These are phyloP conservation scores for Hedychridium roseum DNA, from an alignment of 2,888 invertebrate genomes.

Conservation along the genomic window DNA sequence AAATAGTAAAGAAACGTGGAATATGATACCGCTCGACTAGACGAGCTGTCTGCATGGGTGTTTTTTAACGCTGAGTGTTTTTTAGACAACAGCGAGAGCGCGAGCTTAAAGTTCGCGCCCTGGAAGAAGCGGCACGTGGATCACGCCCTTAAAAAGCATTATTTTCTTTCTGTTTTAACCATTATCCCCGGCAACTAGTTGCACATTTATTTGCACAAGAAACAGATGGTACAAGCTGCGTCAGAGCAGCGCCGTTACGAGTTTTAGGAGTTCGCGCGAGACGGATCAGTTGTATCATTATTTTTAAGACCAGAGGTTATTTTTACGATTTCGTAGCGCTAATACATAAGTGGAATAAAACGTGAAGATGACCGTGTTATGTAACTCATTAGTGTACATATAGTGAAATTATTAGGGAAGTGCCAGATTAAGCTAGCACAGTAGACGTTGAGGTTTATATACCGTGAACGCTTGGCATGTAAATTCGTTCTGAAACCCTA, in stretches of 20 bases:
- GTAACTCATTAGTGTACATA: conserved; percentile 40
- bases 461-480: conserved; percentile 27
- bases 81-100: conserved; percentile 83
- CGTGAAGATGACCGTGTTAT: conserved; percentile 9
- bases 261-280: conserved; percentile 12
- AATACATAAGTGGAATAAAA: conserved; percentile 16
- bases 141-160: conserved; percentile 67
- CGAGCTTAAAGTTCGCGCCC: conserved; percentile 84
- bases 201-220: conserved; percentile 24
- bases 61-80: conserved; percentile 58
- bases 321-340: conserved; percentile 38
- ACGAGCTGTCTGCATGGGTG: no score
- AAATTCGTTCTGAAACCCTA: conserved; percentile 32
- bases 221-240: conserved; percentile 6
- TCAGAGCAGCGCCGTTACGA: conserved; percentile 17
- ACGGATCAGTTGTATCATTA: conserved; percentile 20
- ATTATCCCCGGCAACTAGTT: conserved; percentile 41
- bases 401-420: conserved; percentile 19
- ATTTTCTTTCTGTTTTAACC: conserved; percentile 41
- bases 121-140: conserved; percentile 85
- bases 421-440: conserved; percentile 26
- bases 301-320: conserved; percentile 37
- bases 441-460: conserved; percentile 28
- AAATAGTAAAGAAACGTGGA: no score
- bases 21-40: no score